Evolutionary conservation across 2,113 vertebrate species (phyloP), one percentile per base, ranked within the genome.

Genomic region (Entosphenus tridentatus): DNA sequence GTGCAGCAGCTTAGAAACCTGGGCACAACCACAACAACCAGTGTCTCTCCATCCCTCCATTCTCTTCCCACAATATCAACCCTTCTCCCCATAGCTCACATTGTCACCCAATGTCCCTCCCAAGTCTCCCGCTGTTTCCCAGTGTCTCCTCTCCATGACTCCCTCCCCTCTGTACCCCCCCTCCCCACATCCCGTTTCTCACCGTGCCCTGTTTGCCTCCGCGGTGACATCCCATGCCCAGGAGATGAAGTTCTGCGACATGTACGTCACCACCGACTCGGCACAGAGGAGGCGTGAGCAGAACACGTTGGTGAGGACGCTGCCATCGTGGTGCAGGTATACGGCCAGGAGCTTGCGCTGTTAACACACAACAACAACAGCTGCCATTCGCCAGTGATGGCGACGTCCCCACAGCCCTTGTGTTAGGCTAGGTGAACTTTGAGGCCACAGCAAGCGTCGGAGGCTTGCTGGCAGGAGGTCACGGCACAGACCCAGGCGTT

Each of bases 271-370:
- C 74, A 98, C 88, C 74, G 93, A 95, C 75, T 98, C 93, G 59
- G 93, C 91, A 77, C 93, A 98, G 78, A 98, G 87, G 88, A 98
- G 93, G 80, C 96, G 93, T 74, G 93, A 96, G 81, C 93, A 98
- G 82, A 98, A 98, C 71, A 98, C 93, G 3, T 98, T 96, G 79
- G 91, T 84, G 80, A 98, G 85, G 73, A 98, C 92, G 74, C 93
- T 98, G 81, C 96, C 89, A 74, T 98, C 93, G 1, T 95, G 90
- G 81, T 98, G 92, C 83, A 98, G 93, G 87, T 98, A 98, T 87
- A 98, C 87, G 80, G 93, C 91, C 78, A 98, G 85, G 76, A 96
- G 88, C 82, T 98, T 98, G 82, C 93, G 91, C 93, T 98, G 84
- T 68, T 78, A 79, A 78, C 70, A 77, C 76, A 0, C 3, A 76